Percentiles rank a stretch among this genome's conserved stretches.
phyloP scores from a whole-genome alignment of 64 coral and sea anemone genomes.

The Montipora cactus region DNA sequence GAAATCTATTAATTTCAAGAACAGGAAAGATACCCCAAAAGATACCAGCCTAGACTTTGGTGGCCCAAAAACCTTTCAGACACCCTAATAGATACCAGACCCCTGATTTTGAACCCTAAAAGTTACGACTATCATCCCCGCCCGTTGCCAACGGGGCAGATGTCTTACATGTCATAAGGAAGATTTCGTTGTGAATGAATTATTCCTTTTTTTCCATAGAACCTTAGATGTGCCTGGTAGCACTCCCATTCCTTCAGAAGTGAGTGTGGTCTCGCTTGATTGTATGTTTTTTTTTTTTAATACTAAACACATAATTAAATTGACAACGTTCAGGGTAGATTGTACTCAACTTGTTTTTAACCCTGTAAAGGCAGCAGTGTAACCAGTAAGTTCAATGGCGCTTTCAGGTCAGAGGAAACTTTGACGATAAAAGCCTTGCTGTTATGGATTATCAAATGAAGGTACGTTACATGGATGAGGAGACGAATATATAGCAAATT shows the following conservation, averaged over 20 bases:
- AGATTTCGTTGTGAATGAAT: neutral
- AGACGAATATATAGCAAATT: no score
- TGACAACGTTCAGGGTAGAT: neutral
- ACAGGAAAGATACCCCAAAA: no score
- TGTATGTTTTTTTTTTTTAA: neutral
- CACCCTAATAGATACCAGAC: no score
- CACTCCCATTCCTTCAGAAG: slow-evolving; percentile 7
- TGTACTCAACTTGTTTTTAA: neutral
- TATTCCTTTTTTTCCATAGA: neutral
- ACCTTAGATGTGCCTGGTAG: neutral
- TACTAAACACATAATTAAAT: neutral
- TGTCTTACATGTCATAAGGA: no score
- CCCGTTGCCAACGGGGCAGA: no score
- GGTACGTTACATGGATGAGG: slow-evolving; percentile 15
- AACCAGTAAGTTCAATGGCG: neutral
- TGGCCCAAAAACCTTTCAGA: no score
- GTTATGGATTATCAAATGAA: slow-evolving; percentile 91
- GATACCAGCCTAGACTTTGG: no score
- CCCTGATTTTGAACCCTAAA: no score
- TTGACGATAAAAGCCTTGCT: slow-evolving; percentile 71
- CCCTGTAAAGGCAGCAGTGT: neutral
- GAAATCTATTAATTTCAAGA: no score
- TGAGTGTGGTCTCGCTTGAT: neutral
- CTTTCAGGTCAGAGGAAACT: slow-evolving; percentile 71
- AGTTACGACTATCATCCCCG: no score